These are phyloP conservation scores for Neoseiulus cucumeris DNA, from an alignment of 1,140 invertebrate species.

Conservation along the genomic window DNA sequence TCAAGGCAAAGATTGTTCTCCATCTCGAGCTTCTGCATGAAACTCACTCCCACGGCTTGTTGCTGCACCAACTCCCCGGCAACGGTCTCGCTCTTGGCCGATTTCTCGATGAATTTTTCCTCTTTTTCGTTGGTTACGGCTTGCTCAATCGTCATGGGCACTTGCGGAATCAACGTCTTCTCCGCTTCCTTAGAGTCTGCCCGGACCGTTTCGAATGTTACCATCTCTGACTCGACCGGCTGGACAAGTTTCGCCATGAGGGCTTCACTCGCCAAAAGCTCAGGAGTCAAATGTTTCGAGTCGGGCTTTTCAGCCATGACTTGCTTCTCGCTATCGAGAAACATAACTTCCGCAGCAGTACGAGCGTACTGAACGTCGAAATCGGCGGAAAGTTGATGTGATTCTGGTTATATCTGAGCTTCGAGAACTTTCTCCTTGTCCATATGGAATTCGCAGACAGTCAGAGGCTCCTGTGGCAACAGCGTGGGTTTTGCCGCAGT, in stretches of 20 bases:
- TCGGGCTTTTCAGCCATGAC: neutral
- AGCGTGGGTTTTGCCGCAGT: neutral
- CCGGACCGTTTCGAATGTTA: neutral
- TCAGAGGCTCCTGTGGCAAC: neutral
- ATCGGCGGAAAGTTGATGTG: neutral
- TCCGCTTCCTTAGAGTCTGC: neutral
- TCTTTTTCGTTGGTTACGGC: neutral
- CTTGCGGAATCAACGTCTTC: neutral
- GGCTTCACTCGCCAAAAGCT: neutral
- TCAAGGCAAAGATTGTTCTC: neutral
- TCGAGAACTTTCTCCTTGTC: neutral
- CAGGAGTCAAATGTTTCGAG: neutral
- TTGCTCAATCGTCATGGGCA: neutral
- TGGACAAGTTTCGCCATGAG: neutral
- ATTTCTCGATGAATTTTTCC: neutral
- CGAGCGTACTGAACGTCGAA: neutral
- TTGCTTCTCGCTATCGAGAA: neutral
- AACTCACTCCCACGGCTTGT: neutral
- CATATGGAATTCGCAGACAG: neutral
- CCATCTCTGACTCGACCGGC: neutral
- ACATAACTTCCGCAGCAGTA: neutral
- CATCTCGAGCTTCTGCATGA: neutral
- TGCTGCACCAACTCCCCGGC: neutral
- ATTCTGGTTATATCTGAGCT: neutral
- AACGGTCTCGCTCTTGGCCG: neutral